Percentiles rank a stretch among this genome's conserved stretches.
Conservation (phyloP, 1,140 invertebrate species). For the Caenorhabditis briggsae region DNA sequence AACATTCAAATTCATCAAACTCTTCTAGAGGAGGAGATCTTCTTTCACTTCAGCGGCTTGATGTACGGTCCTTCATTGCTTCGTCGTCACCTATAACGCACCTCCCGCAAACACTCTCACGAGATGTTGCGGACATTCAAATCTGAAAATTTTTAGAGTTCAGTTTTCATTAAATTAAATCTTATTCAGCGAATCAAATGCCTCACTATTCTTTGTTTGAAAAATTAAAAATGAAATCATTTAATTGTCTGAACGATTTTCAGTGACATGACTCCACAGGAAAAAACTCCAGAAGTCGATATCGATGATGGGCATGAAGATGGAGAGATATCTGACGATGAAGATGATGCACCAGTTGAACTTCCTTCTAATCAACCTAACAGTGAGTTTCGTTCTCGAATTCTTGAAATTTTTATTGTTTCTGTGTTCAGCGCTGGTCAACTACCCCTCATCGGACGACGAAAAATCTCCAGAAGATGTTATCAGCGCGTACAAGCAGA, state of each 20-base stretch:
- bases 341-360: constrained; percentile 26
- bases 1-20: too few species aligned
- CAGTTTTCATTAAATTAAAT: too few species aligned
- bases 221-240: too few species aligned
- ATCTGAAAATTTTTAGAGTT: not conserved
- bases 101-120: constrained; percentile 1
- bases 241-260: not conserved
- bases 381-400: not conserved
- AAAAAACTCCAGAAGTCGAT: not conserved
- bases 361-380: constrained; percentile 23
- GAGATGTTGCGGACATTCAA: not conserved
- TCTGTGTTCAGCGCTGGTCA: not conserved
- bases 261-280: constrained; percentile 1
- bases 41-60: too few species aligned
- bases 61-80: too few species aligned
- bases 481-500: not conserved
- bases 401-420: not conserved
- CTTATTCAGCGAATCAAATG: too few species aligned
- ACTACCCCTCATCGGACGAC: constrained; percentile 24
- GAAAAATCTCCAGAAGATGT: constrained; percentile 46
- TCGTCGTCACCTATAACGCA: not conserved
- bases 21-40: too few species aligned
- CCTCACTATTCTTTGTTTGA: too few species aligned
- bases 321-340: constrained; percentile 24
- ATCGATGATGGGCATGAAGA: not conserved